Percentiles rank a stretch among this genome's conserved stretches.
Evolutionary conservation across 2,888 invertebrate species (phyloP).

Genomic region (Eupithecia centaureata): DNA sequence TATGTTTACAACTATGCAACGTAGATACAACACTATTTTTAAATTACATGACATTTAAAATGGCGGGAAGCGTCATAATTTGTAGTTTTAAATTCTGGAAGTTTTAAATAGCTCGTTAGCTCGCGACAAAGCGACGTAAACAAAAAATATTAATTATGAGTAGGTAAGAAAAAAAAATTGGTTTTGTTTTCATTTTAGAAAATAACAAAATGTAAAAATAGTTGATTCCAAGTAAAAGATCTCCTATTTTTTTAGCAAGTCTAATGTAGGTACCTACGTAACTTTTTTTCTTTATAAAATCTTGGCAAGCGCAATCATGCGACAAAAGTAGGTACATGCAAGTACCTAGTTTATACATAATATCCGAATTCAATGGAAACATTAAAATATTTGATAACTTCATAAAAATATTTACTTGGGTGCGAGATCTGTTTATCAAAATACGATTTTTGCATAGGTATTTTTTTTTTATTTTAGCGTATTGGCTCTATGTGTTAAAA

Average conservation of each 20-base stretch:
- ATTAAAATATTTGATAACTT: background rate
- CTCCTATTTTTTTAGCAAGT: background rate
- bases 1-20: constrained; percentile 35
- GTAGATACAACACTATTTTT: constrained; percentile 38
- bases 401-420: background rate
- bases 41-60: constrained; percentile 44
- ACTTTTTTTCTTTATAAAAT: background rate
- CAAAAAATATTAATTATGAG: background rate
- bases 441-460: background rate
- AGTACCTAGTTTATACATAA: background rate
- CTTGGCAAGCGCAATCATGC: constrained; percentile 9
- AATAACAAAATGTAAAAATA: background rate
- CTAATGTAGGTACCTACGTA: background rate
- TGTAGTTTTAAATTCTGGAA: constrained; percentile 35
- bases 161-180: background rate
- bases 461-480: background rate
- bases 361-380: background rate
- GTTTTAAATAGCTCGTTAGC: background rate
- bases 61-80: constrained; percentile 51
- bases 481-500: background rate
- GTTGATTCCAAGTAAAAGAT: background rate
- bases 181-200: background rate
- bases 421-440: background rate
- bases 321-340: background rate
- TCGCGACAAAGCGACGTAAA: background rate